Evolutionary conservation across 1,140 invertebrate genomes (phyloP), one percentile per base, ranked within the genome.

Genomic region (Leguminivora glycinivorella): DNA sequence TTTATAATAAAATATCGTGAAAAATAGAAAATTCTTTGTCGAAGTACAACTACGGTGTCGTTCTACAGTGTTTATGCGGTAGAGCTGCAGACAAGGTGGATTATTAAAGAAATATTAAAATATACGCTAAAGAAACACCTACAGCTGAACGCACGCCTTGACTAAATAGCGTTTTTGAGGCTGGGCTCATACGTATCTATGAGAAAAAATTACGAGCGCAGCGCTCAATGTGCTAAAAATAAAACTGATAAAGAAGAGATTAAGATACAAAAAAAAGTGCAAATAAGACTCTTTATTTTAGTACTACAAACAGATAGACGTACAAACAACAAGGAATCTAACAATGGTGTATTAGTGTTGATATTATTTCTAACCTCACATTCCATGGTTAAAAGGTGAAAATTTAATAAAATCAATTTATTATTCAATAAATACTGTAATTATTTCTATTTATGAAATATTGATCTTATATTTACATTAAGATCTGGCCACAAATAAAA

Each of bases 51-150:
- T n/a, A n/a, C n/a, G n/a, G n/a, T n/a, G n/a, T n/a, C n/a, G n/a
- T n/a, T n/a, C n/a, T n/a, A n/a, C n/a, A n/a, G n/a, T n/a, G n/a
- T n/a, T n/a, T n/a, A 72, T 66, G 56, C 66, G 68, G 77, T 71
- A 66, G 70, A 75, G 66, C 70, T 71, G 26, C 71, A 75, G 72
- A 67, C 56, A 40, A 70, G 25, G 14, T 60, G 24, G 47, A 56
- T 3, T 56, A 17, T 24, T 24, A 24, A 26, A 47, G 9, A n/a
- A n/a, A 9, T n/a, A 14, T 43, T 43, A 17, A 17, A 43, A 43
- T 34, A 34, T 34, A 7, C 6, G 29, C 29, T n/a, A n/a, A n/a
- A n/a, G n/a, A n/a, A n/a, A n/a, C n/a, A n/a, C n/a, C n/a, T n/a
- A n/a, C n/a, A n/a, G n/a, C n/a, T n/a, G n/a, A n/a, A n/a, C n/a